A percentile compares a stretch with the other conserved stretches of the same genome.
Evolutionary conservation across 2,888 invertebrate genomes (phyloP).

Genomic region (Eupithecia vulgata): DNA sequence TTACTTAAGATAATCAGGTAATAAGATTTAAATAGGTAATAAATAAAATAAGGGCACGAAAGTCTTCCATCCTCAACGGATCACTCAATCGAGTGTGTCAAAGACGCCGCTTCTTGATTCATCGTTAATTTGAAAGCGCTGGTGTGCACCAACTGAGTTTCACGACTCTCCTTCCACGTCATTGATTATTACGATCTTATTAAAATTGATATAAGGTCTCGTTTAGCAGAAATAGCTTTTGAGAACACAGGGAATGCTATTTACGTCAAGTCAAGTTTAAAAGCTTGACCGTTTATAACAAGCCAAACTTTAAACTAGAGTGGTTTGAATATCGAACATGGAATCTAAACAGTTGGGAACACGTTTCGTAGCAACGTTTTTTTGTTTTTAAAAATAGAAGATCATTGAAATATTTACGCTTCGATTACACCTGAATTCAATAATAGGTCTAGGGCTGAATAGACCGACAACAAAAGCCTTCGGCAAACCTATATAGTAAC

Average conservation of each 20-base stretch:
- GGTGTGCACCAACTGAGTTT: constrained; percentile 27
- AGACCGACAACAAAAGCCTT: background rate
- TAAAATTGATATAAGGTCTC: constrained; percentile 1
- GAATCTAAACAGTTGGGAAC: constrained; percentile 13
- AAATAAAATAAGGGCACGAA: background rate
- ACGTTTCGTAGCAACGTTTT: background rate
- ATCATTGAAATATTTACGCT: background rate
- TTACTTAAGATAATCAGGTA: background rate
- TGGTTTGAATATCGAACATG: constrained; percentile 17
- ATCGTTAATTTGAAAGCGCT: constrained; percentile 21
- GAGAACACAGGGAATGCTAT: background rate
- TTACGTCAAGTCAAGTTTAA: constrained; percentile 1
- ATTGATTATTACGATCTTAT: background rate
- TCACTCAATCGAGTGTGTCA: constrained; percentile 22
- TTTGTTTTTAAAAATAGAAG: background rate
- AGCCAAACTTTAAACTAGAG: constrained; percentile 22
- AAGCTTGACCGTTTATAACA: constrained; percentile 12
- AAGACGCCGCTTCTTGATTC: constrained; percentile 25
- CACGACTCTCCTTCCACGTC: constrained; percentile 17
- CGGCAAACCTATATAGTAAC: background rate
- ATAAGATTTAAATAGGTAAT: background rate
- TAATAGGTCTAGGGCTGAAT: background rate
- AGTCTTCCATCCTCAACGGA: constrained; percentile 11
- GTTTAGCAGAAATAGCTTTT: background rate
- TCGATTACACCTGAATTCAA: background rate